Conservation (phyloP, 1,140 invertebrate species). For the Drosophila novamexicana region DNA sequence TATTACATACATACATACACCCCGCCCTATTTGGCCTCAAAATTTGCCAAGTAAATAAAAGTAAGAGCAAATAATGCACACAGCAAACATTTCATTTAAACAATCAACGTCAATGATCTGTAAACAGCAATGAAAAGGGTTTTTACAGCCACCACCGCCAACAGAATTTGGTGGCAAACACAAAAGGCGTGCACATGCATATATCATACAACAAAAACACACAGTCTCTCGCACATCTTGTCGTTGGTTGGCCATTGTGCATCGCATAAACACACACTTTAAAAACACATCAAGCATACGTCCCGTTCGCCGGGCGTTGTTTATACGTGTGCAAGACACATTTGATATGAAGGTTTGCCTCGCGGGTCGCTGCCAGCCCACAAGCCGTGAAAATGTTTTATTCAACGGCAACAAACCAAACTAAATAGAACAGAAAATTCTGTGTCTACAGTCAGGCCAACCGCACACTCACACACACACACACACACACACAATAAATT, state of each 20-base stretch:
- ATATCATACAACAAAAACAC: conserved; percentile 57
- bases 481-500: conserved; percentile 28
- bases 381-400: conserved; percentile 83
- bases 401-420: conserved; percentile 80
- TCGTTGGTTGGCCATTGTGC: conserved; percentile 58
- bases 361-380: conserved; percentile 73
- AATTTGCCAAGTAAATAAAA: conserved; percentile 65
- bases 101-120: conserved; percentile 83
- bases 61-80: conserved; percentile 76
- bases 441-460: conserved; percentile 60
- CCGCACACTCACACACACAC: conserved; percentile 15
- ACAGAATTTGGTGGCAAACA: conserved; percentile 53
- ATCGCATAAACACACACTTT: conserved; percentile 80
- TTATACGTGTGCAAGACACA: conserved; percentile 64
- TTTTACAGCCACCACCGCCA: conserved; percentile 42
- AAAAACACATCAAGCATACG: conserved; percentile 80
- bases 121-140: conserved; percentile 81
- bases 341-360: conserved; percentile 75
- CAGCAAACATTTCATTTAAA: conserved; percentile 82
- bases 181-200: conserved; percentile 71
- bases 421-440: conserved; percentile 81
- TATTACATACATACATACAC: neutral
- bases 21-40: conserved; percentile 23
- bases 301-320: conserved; percentile 44
- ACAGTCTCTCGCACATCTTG: conserved; percentile 36